Evolutionary conservation across 1,140 invertebrate species (phyloP), one percentile per base, ranked within the genome.

Genomic region (Brachionus calyciflorus): DNA sequence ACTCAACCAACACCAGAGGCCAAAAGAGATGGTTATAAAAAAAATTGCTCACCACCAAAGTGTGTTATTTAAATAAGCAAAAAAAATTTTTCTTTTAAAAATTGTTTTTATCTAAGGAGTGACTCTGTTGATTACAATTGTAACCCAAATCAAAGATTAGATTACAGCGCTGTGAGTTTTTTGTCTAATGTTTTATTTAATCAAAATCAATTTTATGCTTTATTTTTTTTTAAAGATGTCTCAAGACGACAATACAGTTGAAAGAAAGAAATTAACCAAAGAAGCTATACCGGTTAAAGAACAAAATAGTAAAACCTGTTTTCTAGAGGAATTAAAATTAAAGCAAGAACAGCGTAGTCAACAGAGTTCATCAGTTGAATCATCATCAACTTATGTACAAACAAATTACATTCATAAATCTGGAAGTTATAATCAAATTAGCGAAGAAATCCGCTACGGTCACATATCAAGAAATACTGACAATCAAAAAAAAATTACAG

Each of bases 341-440:
- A 30, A 51, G 4, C 69, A 73, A 12, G 69, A 73, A 33, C 46
- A 55, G 40, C 65, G 65, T 17, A 65, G 60, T 24, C 40, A 65
- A 19, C 60, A 65, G 24, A 44, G 10, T 41, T 65, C 37, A n/a
- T 65, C 60, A n/a, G 40, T 19, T 24, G 55, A 60, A 60, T 60
- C 55, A 17, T 60, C 65, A 2, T 69, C 63, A 28, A 69, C 40
- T 33, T 37, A 65, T 28, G 14, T 37, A 1, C 9, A 6, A 2
- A n/a, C 37, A 30, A 10, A 14, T 24, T 14, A 51, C 30, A 21
- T 49, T 19, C 30, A 40, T 7, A 40, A 37, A 51, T 37, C 69
- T 21, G 46, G 46, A 24, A 73, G 69, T 46, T 24, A 73, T 2
- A 49, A 49, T 37, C 44, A 49, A 49, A 30, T 73, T 6, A 51